Base-by-base conservation (phyloP, 2,113 vertebrate genomes). In the Psittacara wagleri region DNA sequence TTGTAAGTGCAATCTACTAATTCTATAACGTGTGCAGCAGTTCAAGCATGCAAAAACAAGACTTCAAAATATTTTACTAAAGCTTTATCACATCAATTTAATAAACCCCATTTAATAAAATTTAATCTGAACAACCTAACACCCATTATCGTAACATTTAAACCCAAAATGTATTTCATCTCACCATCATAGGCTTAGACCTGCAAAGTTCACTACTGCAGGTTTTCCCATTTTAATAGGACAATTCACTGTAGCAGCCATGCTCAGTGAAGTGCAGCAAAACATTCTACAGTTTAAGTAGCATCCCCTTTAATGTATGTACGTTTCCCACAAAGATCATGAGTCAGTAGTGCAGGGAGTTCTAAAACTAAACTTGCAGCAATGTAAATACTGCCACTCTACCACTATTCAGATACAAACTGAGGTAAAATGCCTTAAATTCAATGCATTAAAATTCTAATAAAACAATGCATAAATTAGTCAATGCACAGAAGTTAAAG, bases 1-100 rank as follows among this genome's bases (percentile, higher is more conserved):
- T 97, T 95, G 78, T 95, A 96, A 98, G 89, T 96, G 93, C 95
- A 93, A 96, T 96, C 67, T 73, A 97, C n/a, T 94, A 92, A 83
- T 92, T 96, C 12, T 37, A 22, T 31, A 96, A 79, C 1, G 73
- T 39, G 64, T 92, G 94, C 83, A 97, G 96, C 86, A 96, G 79
- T 69, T 91, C 31, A 94, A 95, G 63, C 86, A 97, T 95, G 97
- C 96, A 97, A 97, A 97, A 69, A 33, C 63, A 63, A 84, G 29
- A 68, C 46, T 92, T 84, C 70, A 85, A 92, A 78, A 85, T 12
- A 94, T 19, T 81, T 86, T 88, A 57, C 35, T 86, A 69, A 89
- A 70, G 55, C 18, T 49, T 62, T 77, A 54, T 41, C 44, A 39
- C 6, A 5, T 49, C 61, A 44, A 68, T 62, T 82, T 74, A 72